Evolutionary conservation across 2,797 vertebrate genomes (phyloP).

Genomic region (Microctenopoma steveboyesi): DNA sequence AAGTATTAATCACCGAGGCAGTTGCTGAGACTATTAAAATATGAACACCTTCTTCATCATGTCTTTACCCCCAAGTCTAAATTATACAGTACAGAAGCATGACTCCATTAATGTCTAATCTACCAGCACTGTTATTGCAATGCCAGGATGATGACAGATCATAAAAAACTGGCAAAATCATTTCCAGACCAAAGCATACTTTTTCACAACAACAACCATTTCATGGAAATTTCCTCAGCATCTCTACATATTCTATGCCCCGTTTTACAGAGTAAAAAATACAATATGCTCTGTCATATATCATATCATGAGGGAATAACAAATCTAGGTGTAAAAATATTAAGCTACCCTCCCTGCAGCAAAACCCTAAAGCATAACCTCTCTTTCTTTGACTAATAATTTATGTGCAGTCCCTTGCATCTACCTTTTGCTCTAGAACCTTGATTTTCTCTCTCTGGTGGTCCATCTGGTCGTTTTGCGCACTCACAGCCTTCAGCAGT

Average conservation of each 20-base stretch:
- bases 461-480: constrained; percentile 88
- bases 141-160: constrained; percentile 10
- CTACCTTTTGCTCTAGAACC: constrained; percentile 90
- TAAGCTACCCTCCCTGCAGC: not conserved
- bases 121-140: not conserved
- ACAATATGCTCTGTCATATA: not conserved
- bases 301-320: not conserved
- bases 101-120: constrained; percentile 19
- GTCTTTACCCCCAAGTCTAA: constrained; percentile 15
- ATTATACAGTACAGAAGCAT: constrained; percentile 3
- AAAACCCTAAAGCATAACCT: not conserved
- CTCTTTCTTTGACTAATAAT: not conserved
- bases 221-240: not conserved
- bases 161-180: constrained; percentile 7
- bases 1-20: constrained; percentile 10
- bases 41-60: constrained; percentile 18
- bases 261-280: not conserved
- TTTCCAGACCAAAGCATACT: not conserved
- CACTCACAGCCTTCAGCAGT: constrained; percentile 86
- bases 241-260: not conserved
- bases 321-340: not conserved
- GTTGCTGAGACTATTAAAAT: constrained; percentile 18
- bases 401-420: not conserved
- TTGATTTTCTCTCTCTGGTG: constrained; percentile 89
- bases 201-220: not conserved